These are phyloP conservation scores for Baccha elongata DNA, from an alignment of 2,888 invertebrate genomes.

Conservation along the genomic window DNA sequence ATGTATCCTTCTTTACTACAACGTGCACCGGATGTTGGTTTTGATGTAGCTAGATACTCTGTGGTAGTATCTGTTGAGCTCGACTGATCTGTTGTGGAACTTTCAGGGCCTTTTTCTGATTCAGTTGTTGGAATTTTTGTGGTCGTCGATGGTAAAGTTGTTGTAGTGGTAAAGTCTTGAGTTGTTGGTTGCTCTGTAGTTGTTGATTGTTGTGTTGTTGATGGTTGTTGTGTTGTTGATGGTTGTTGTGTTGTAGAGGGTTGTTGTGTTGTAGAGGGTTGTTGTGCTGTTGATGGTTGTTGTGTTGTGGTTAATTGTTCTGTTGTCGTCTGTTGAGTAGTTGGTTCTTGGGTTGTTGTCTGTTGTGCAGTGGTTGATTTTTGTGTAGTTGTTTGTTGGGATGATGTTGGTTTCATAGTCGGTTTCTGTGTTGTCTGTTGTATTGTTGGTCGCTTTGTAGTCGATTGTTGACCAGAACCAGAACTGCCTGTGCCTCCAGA, in stretches of 20 bases:
- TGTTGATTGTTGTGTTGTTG: conserved; percentile 53
- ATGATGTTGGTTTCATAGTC: conserved; percentile 43
- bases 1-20: conserved; percentile 82
- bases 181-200: conserved; percentile 40
- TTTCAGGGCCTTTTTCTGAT: conserved; percentile 39
- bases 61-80: conserved; percentile 55
- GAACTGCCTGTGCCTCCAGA: conserved; percentile 60
- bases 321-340: conserved; percentile 38
- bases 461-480: conserved; percentile 20
- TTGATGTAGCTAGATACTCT: conserved; percentile 60
- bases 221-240: conserved; percentile 48
- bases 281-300: conserved; percentile 28
- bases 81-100: conserved; percentile 36
- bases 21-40: conserved; percentile 75
- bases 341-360: conserved; percentile 16
- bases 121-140: conserved; percentile 29
- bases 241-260: conserved; percentile 48
- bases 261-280: conserved; percentile 51
- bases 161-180: not conserved
- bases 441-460: conserved; percentile 13
- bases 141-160: conserved; percentile 20
- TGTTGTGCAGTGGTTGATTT: conserved; percentile 31
- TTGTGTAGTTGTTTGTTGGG: conserved; percentile 11
- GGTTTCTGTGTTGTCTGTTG: not conserved
- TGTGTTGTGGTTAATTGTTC: conserved; percentile 24